Conservation (phyloP, 2,888 invertebrate genomes). For the Hydroisotoma schaefferi region DNA sequence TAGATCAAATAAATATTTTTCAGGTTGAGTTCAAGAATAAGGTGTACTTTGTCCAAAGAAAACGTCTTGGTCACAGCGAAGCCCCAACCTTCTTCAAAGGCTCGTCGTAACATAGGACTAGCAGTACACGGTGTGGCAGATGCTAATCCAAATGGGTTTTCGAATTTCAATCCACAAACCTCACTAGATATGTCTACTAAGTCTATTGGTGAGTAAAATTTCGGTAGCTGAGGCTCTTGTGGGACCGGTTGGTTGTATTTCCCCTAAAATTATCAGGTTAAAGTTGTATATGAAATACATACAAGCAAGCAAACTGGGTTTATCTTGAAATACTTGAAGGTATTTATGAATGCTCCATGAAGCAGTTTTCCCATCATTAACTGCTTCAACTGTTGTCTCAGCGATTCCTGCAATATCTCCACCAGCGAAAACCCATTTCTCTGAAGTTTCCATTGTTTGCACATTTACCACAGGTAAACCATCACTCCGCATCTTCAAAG, state of each 20-base stretch:
- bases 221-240: conserved; percentile 71
- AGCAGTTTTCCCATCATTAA: conserved; percentile 97
- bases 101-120: conserved; percentile 88
- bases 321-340: conserved; percentile 64
- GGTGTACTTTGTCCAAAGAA: conserved; percentile 77
- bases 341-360: conserved; percentile 93
- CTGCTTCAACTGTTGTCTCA: conserved; percentile 96
- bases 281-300: background rate
- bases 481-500: conserved; percentile 71
- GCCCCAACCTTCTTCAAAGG: conserved; percentile 95
- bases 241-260: conserved; percentile 59
- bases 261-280: conserved; percentile 1
- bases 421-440: conserved; percentile 81
- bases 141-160: conserved; percentile 95
- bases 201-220: conserved; percentile 90
- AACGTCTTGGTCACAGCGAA: conserved; percentile 98
- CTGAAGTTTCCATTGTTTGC: conserved; percentile 72
- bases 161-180: conserved; percentile 87
- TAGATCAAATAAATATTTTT: no score
- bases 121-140: conserved; percentile 96
- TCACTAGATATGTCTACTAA: conserved; percentile 89
- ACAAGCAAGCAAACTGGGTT: background rate
- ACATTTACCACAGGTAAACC: conserved; percentile 76
- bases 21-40: background rate
- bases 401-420: conserved; percentile 92